Conservation (phyloP, 2,113 vertebrate genomes). For the Cephalophus harveyi region DNA sequence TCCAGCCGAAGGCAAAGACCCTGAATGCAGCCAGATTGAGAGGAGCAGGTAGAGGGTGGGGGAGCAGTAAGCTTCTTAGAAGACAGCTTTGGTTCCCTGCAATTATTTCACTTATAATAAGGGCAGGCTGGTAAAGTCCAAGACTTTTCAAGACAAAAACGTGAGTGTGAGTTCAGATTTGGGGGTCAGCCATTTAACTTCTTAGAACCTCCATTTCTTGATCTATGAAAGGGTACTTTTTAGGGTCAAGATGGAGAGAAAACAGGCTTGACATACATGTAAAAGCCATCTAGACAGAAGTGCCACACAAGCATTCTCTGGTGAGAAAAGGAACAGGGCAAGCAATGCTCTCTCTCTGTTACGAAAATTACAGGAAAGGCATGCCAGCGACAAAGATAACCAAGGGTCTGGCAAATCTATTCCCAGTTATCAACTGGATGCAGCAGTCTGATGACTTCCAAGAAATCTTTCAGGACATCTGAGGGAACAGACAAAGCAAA, state of each 20-base stretch:
- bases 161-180: not conserved
- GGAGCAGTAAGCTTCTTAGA: not conserved
- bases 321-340: not conserved
- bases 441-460: not conserved
- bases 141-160: not conserved
- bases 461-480: not conserved
- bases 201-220: not conserved
- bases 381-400: not conserved
- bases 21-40: fast-evolving
- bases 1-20: not conserved
- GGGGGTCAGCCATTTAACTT: not conserved
- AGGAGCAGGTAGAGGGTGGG: fast-evolving
- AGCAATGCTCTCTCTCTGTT: not conserved
- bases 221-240: not conserved
- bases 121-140: not conserved
- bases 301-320: not conserved
- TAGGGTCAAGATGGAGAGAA: not conserved
- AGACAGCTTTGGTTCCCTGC: not conserved
- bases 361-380: not conserved
- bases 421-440: not conserved
- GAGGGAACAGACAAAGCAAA: not conserved
- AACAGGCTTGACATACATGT: not conserved
- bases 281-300: not conserved
- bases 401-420: not conserved
- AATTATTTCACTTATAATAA: not conserved